phyloP scores from a whole-genome alignment of 2,888 invertebrate species.

The Smittia aterrima region DNA sequence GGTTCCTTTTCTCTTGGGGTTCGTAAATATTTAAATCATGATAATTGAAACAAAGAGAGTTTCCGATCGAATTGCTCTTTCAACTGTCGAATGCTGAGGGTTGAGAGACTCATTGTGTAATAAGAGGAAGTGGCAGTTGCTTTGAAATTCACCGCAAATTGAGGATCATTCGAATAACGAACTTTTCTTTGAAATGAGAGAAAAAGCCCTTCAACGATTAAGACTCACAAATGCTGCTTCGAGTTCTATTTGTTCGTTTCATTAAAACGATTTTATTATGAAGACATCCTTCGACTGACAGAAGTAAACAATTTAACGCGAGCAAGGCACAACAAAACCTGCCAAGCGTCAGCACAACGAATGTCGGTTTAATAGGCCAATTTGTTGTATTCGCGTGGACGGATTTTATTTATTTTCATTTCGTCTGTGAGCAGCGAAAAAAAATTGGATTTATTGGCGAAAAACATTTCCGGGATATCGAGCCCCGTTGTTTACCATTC shows the following conservation, averaged over 20 bases:
- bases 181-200: too few species aligned
- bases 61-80: background rate
- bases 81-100: conserved; percentile 10
- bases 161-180: too few species aligned
- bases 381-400: conserved; percentile 5
- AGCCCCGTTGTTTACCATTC: background rate
- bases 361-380: conserved; percentile 9
- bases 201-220: too few species aligned
- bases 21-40: background rate
- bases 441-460: background rate
- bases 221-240: too few species aligned
- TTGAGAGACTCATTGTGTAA: background rate
- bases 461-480: background rate
- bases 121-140: background rate
- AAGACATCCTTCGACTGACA: conserved; percentile 8
- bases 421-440: background rate
- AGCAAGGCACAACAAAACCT: background rate
- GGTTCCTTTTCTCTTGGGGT: background rate
- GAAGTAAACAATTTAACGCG: conserved; percentile 14
- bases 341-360: conserved; percentile 1
- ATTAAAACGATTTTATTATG: background rate
- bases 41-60: conserved; percentile 7
- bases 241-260: too few species aligned
- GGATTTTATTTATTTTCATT: conserved; percentile 15
- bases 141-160: background rate